Base-by-base conservation (phyloP, 2,888 invertebrate genomes). In the Agonopterix alstromeriana region DNA sequence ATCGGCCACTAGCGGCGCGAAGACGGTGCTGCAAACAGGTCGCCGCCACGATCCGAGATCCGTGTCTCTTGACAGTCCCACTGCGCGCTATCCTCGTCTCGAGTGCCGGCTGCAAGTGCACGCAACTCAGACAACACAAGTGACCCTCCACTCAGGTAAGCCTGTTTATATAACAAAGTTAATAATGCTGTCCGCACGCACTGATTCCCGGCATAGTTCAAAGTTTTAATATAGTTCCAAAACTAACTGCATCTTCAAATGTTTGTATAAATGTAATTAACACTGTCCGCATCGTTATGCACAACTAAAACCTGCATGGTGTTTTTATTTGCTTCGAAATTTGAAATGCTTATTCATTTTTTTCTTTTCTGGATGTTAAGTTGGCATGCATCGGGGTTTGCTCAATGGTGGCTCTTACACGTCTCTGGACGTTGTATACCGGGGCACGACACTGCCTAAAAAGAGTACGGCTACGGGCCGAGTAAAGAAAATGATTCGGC, bases 381-480 rank as follows among this genome's bases (percentile, higher is more conserved):
- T 77, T 73, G 84, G 79, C 82, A 93, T 93, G 93, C 90, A 92
- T 77, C 90, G 90, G 67, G 89, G 90, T 75, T 79, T 83, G 74
- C 89, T 91, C 82, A 90, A 66, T 50, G 65, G 90, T 77, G 91
- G 91, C 78, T 91, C 91, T 73, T 92, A 92, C 87, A 90, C 90
- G 65, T 90, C 90, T 66, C 81, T 92, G 71, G 91, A 91, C 70
- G 89, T 91, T 74, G 91, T 92, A 59, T 93, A 93, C 89, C 90
- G 90, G 68, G 88, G 90, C 67, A 92, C 93, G 45, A 92, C 92
- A 47, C 77, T 90, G 59, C 89, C 88, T 61, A 83, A 84, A 62
- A 90, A 87, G 67, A 81, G 79, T 56, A 82, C 78, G 57, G 81
- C 79, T 56, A 82, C 78, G 57, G 82, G 91, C 65, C n/a, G 36